Evolutionary conservation across 1,140 invertebrate genomes (phyloP).

Genomic region (Sycophila sp.): DNA sequence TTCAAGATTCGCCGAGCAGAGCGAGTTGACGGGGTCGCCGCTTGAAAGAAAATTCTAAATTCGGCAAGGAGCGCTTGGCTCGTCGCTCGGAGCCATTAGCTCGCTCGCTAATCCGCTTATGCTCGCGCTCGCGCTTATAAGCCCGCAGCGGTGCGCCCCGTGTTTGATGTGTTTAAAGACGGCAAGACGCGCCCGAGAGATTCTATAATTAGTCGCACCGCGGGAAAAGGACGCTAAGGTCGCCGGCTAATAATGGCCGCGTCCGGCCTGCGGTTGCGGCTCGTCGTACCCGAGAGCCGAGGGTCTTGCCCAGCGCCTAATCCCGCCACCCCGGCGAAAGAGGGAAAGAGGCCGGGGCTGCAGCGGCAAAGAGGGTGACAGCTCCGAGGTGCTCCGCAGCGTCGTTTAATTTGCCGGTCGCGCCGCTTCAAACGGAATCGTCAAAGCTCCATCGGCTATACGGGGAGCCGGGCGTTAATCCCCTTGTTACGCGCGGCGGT

Average conservation of each 20-base stretch:
- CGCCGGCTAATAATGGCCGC: constrained; percentile 57
- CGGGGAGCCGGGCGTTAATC: constrained; percentile 54
- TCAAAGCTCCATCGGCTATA: constrained; percentile 62
- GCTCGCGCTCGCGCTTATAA: neutral
- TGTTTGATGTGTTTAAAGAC: constrained; percentile 15
- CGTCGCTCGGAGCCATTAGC: neutral
- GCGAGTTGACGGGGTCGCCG: too few species aligned
- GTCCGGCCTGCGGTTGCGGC: constrained; percentile 57
- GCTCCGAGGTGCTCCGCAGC: constrained; percentile 41
- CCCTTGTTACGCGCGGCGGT: constrained; percentile 50
- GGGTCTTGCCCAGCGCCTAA: constrained; percentile 54
- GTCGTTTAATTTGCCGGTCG: constrained; percentile 33
- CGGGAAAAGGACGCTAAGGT: neutral
- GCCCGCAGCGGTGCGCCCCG: neutral
- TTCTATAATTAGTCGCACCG: constrained; percentile 56
- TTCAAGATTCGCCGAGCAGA: too few species aligned
- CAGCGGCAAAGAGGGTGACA: constrained; percentile 44
- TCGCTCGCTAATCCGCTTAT: neutral
- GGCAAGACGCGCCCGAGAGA: constrained; percentile 32
- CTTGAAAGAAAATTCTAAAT: neutral
- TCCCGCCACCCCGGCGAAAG: constrained; percentile 55
- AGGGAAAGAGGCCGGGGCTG: constrained; percentile 1
- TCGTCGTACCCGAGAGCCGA: constrained; percentile 51
- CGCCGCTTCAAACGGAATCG: constrained; percentile 61
- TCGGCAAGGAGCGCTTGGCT: neutral